Evolutionary conservation across 2,888 invertebrate species (phyloP).

Genomic region (Lydus trimaculatus): DNA sequence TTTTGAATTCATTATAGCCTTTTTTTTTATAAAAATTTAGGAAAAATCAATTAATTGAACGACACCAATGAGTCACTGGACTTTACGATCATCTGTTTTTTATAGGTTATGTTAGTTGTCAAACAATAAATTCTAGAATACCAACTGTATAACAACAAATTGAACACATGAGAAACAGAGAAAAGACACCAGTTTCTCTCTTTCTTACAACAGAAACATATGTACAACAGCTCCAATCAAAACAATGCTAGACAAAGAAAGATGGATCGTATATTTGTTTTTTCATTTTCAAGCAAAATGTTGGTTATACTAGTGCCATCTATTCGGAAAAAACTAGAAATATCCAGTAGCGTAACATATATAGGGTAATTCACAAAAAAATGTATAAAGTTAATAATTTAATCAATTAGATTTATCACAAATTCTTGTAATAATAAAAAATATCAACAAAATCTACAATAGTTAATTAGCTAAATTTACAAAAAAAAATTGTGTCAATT

Average conservation of each 20-base stretch:
- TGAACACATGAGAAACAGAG: no score
- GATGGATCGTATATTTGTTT: no score
- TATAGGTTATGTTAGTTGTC: conserved; percentile 1
- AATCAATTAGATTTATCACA: neutral
- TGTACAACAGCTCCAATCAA: no score
- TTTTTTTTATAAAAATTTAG: neutral
- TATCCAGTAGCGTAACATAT: neutral
- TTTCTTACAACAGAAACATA: no score
- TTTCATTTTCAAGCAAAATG: no score
- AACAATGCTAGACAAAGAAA: no score
- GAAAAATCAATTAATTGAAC: neutral
- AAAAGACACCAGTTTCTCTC: no score
- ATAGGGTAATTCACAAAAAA: no score
- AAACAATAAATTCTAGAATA: neutral
- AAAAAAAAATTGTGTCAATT: neutral
- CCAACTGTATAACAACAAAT: no score
- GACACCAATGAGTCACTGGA: neutral
- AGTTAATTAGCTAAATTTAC: neutral
- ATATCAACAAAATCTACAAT: neutral
- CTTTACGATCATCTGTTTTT: neutral
- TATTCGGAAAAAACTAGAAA: neutral
- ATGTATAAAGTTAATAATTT: no score
- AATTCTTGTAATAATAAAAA: neutral
- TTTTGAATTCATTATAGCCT: neutral
- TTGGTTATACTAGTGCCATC: neutral